phyloP scores from a whole-genome alignment of 2,888 invertebrate genomes.

The Orthosia gracilis region DNA sequence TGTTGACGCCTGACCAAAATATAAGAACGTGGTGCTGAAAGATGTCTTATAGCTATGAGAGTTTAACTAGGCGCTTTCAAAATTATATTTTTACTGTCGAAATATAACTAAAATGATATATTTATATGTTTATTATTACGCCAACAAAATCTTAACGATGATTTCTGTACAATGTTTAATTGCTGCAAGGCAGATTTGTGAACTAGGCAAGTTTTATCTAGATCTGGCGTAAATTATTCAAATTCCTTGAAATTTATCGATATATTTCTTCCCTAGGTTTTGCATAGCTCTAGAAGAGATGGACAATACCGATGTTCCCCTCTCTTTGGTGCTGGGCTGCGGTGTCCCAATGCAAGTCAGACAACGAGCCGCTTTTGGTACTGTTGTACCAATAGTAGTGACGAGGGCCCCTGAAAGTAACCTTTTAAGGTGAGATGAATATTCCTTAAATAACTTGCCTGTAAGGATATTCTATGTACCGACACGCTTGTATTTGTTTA shows the following conservation, averaged over 20 bases:
- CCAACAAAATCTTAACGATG: background rate
- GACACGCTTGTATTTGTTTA: background rate
- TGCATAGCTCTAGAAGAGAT: constrained; percentile 93
- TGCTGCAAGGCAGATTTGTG: too few relatives aligned
- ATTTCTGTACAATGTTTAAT: too few relatives aligned
- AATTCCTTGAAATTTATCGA: background rate
- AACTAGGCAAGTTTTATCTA: too few relatives aligned
- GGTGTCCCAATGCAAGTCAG: constrained; percentile 80
- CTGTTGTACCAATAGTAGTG: constrained; percentile 77
- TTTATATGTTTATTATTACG: background rate
- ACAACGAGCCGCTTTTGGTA: constrained; percentile 80
- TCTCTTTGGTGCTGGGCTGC: constrained; percentile 92
- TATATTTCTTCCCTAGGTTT: constrained; percentile 83
- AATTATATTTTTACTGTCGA: too few relatives aligned
- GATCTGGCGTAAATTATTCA: too few relatives aligned
- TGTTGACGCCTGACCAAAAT: constrained; percentile 41
- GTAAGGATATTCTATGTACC: background rate
- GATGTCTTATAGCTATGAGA: background rate
- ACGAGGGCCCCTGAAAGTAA: constrained; percentile 74
- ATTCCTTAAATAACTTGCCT: background rate
- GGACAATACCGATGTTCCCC: constrained; percentile 89
- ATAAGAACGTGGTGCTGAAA: background rate
- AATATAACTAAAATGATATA: too few relatives aligned
- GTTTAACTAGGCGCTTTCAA: constrained; percentile 4
- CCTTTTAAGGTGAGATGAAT: constrained; percentile 75